Evolutionary conservation across 2,113 vertebrate genomes (phyloP).

Genomic region (Tricholaema leucomelas): DNA sequence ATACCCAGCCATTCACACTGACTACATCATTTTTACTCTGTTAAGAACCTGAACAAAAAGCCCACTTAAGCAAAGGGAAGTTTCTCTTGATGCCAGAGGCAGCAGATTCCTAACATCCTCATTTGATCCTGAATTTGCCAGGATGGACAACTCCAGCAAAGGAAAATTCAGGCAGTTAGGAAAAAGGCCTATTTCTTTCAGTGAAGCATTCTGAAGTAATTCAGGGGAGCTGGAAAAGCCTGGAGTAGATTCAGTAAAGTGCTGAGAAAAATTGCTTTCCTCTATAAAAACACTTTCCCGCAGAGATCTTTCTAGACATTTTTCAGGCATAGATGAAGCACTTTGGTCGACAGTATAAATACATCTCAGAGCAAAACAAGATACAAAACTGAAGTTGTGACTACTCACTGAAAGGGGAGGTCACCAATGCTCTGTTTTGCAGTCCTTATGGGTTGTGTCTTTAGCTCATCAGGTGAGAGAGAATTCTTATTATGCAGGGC

Average conservation of each 20-base stretch:
- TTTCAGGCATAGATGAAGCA: slow-evolving; percentile 22
- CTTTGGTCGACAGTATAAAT: slow-evolving; percentile 23
- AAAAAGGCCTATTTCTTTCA: not conserved
- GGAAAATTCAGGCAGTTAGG: not conserved
- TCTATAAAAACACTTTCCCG: slow-evolving; percentile 35
- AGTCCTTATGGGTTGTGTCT: not conserved
- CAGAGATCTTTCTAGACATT: slow-evolving; percentile 42
- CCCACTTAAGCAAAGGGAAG: not conserved
- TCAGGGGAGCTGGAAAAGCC: not conserved
- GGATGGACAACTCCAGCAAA: not conserved
- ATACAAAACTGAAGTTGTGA: not conserved
- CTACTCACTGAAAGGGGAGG: slow-evolving; percentile 65
- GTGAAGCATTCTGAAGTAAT: not conserved
- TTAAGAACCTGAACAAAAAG: not conserved
- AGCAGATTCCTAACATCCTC: not conserved
- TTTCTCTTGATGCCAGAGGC: not conserved
- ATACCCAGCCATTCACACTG: not conserved
- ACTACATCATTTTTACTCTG: not conserved
- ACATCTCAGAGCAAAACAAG: not conserved
- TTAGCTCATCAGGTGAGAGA: not conserved
- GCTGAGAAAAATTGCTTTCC: slow-evolving; percentile 52
- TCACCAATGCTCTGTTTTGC: not conserved
- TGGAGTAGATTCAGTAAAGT: slow-evolving; percentile 33
- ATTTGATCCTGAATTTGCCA: not conserved
- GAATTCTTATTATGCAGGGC: not conserved